These are phyloP conservation scores for Eristalis arbustorum DNA, from an alignment of 2,888 invertebrate species.

Conservation along the genomic window DNA sequence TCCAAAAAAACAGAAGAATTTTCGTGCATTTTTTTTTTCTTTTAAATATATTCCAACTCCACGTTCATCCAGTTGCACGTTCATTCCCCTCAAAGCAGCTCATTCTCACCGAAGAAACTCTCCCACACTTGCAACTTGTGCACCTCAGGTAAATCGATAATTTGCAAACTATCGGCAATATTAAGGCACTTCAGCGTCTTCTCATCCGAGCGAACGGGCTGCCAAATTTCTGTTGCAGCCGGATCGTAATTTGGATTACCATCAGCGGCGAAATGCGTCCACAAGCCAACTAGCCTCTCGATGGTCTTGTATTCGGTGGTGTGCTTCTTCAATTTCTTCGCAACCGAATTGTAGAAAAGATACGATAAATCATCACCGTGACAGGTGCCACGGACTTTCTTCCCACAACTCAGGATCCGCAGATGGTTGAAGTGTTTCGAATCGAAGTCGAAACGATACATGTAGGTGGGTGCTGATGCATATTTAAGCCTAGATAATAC, in stretches of 20 bases:
- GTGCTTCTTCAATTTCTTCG: constrained; percentile 75
- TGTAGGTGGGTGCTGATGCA: constrained; percentile 77
- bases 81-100: constrained; percentile 62
- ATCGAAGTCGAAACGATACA: constrained; percentile 79
- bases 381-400: constrained; percentile 78
- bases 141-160: constrained; percentile 78
- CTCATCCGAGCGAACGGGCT: constrained; percentile 73
- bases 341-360: constrained; percentile 78
- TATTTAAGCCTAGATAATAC: constrained; percentile 76
- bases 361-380: constrained; percentile 80
- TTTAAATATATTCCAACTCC: neutral
- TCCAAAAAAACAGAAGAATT: constrained; percentile 22
- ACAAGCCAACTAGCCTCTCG: constrained; percentile 77
- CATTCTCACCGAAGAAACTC: constrained; percentile 76
- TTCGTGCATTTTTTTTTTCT: constrained; percentile 10
- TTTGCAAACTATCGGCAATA: constrained; percentile 77
- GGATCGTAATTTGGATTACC: constrained; percentile 78
- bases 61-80: neutral
- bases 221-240: constrained; percentile 75
- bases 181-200: constrained; percentile 79
- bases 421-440: constrained; percentile 79
- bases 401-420: constrained; percentile 78
- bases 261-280: constrained; percentile 78
- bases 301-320: constrained; percentile 78
- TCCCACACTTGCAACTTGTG: constrained; percentile 78